Conservation (phyloP, 1,140 invertebrate genomes). For the Orchesella cincta region DNA sequence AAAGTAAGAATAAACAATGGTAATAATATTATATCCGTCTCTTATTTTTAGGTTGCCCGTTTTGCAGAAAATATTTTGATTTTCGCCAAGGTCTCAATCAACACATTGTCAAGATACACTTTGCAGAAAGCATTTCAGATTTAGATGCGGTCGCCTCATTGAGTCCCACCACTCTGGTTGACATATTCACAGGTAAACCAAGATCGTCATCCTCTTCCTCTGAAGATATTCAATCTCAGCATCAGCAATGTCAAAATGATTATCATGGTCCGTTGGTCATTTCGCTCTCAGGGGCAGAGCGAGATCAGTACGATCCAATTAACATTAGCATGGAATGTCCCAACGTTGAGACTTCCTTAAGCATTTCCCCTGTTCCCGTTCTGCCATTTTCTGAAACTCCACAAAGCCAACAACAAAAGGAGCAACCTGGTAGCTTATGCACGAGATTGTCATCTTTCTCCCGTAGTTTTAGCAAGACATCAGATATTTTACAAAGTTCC, state of each 20-base stretch:
- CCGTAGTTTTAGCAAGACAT: too few species aligned
- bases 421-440: too few species aligned
- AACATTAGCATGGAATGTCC: too few species aligned
- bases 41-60: not conserved
- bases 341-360: too few species aligned
- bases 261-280: not conserved
- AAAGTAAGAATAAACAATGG: too few species aligned
- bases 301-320: too few species aligned
- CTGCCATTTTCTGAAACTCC: too few species aligned
- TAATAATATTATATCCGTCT: not conserved
- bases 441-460: too few species aligned
- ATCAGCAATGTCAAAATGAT: not conserved
- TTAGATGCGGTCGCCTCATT: not conserved
- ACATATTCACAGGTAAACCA: slow-evolving; percentile 20
- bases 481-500: too few species aligned
- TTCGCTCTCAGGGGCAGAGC: not conserved
- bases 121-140: slow-evolving; percentile 3
- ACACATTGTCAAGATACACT: slow-evolving; percentile 18
- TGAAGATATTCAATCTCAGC: not conserved
- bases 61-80: not conserved
- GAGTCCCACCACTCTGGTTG: slow-evolving; percentile 6
- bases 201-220: not conserved
- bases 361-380: too few species aligned
- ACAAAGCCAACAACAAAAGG: too few species aligned
- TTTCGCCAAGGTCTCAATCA: slow-evolving; percentile 16